phyloP scores from a whole-genome alignment of 1,140 invertebrate species.

The Eumeta japonica region DNA sequence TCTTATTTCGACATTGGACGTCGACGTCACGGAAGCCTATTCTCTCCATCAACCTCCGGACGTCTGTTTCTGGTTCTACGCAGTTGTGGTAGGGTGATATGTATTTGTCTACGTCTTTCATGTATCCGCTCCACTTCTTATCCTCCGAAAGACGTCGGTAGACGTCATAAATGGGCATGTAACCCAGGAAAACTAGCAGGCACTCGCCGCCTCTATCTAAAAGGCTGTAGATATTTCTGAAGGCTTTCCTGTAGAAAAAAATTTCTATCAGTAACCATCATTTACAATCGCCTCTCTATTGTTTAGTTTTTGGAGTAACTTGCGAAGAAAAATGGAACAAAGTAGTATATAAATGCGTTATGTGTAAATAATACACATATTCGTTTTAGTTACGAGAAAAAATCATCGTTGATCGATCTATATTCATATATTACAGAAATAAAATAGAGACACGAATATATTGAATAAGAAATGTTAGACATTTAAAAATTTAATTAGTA shows the following conservation, averaged over 20 bases:
- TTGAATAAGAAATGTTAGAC: conserved; percentile 3
- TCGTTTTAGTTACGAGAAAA: too few species aligned
- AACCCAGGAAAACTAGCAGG: conserved; percentile 68
- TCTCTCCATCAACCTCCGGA: conserved; percentile 62
- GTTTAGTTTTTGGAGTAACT: not conserved
- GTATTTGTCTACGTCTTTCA: conserved; percentile 65
- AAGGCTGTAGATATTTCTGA: conserved; percentile 66
- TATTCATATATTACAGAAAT: too few species aligned
- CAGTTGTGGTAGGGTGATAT: conserved; percentile 67
- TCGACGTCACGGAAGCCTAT: conserved; percentile 67
- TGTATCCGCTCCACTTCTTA: conserved; percentile 65
- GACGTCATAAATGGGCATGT: conserved; percentile 70
- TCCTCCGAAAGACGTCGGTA: conserved; percentile 63
- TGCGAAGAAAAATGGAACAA: too few species aligned
- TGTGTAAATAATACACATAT: not conserved
- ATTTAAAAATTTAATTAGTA: not conserved
- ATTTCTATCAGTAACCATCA: too few species aligned
- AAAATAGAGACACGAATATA: not conserved
- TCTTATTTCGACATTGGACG: conserved; percentile 64
- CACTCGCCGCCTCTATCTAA: conserved; percentile 67
- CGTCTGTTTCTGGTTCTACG: conserved; percentile 61
- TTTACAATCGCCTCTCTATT: conserved; percentile 1
- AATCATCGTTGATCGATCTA: too few species aligned
- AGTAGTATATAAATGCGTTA: too few species aligned
- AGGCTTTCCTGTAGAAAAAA: conserved; percentile 56